phyloP scores from a whole-genome alignment of 2,797 vertebrate genomes.

The Ibycter americanus region DNA sequence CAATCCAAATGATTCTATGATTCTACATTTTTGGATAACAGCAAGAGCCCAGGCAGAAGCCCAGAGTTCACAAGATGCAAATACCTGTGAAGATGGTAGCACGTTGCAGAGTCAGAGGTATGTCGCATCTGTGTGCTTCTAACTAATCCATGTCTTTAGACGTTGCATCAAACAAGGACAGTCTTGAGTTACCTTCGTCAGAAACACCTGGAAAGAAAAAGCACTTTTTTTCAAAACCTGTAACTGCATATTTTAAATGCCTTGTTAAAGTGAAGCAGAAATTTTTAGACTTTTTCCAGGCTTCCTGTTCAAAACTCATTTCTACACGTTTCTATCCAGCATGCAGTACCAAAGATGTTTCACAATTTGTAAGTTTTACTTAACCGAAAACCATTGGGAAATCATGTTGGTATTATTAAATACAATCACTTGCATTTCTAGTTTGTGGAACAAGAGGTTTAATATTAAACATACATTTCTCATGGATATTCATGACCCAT shows the following conservation, averaged over 20 bases:
- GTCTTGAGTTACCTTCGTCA: not conserved
- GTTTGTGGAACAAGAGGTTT: not conserved
- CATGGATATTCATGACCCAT: not conserved
- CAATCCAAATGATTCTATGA: no score
- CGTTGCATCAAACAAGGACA: accelerated
- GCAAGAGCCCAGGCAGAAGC: not conserved
- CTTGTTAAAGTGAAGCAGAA: not conserved
- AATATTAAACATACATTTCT: not conserved
- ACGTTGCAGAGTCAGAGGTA: not conserved
- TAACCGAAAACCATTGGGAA: not conserved
- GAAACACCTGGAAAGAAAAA: not conserved
- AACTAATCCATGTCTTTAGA: not conserved
- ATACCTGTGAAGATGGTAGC: not conserved
- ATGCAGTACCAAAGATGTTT: not conserved
- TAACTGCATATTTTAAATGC: not conserved
- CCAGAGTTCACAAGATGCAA: accelerated
- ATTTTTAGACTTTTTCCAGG: not conserved
- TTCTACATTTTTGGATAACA: accelerated
- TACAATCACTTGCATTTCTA: not conserved
- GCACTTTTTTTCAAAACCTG: accelerated
- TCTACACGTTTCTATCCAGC: not conserved
- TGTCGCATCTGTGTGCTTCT: accelerated
- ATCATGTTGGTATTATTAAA: not conserved
- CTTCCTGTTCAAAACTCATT: not conserved
- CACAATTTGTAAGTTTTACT: not conserved